phyloP scores from a whole-genome alignment of 2,113 vertebrate species.

The Noturus placidus region DNA sequence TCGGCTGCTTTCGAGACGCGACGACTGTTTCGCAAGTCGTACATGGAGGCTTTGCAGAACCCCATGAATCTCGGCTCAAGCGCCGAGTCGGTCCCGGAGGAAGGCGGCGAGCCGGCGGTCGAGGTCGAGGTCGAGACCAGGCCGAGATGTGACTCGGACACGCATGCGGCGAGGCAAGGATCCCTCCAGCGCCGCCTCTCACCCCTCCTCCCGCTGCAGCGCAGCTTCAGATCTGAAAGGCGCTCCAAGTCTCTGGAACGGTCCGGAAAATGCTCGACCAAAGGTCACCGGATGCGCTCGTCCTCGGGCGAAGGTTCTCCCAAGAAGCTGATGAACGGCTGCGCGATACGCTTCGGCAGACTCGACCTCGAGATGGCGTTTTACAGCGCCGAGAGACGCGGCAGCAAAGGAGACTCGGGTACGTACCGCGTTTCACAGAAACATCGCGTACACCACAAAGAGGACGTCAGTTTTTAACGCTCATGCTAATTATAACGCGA shows the following conservation, averaged over 20 bases:
- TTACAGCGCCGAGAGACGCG: conserved; percentile 62
- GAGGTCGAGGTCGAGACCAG: conserved; percentile 55
- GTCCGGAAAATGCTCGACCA: conserved; percentile 65
- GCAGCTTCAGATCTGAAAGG: conserved; percentile 61
- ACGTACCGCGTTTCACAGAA: conserved; percentile 4
- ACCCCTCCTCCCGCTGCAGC: conserved; percentile 59
- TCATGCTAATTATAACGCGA: too few relatives aligned
- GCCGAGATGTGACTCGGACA: conserved; percentile 59
- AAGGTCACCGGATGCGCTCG: conserved; percentile 68
- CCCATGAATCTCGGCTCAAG: conserved; percentile 81
- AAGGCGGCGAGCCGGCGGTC: conserved; percentile 58
- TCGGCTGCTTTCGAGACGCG: conserved; percentile 70
- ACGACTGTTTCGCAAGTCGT: conserved; percentile 81
- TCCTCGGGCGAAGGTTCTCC: conserved; percentile 69
- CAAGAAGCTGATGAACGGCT: conserved; percentile 73
- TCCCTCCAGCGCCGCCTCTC: conserved; percentile 59
- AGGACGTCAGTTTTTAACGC: background rate
- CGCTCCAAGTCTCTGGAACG: conserved; percentile 79
- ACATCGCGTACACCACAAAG: background rate
- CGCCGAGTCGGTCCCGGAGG: conserved; percentile 76
- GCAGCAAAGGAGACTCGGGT: conserved; percentile 74
- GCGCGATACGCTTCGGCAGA: conserved; percentile 68
- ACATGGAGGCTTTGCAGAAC: conserved; percentile 83
- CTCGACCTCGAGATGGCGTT: conserved; percentile 67
- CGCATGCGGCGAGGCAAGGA: conserved; percentile 58